Conservation (phyloP, 2,888 invertebrate species). For the Anthoptus insignis region DNA sequence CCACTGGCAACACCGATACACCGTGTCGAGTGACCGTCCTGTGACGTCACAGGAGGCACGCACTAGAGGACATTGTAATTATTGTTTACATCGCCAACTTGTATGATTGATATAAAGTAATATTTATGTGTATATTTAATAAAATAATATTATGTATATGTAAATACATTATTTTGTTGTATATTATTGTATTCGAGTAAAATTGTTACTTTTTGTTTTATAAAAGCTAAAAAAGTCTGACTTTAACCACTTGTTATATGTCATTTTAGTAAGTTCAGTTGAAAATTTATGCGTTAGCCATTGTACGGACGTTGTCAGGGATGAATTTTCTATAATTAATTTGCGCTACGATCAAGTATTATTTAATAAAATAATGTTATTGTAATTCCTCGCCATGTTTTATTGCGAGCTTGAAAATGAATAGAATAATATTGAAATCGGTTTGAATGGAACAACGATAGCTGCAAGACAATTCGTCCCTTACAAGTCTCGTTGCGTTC, state of each 20-base stretch:
- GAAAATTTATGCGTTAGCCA: slow-evolving; percentile 30
- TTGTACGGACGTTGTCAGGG: slow-evolving; percentile 14
- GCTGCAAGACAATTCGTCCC: slow-evolving; percentile 22
- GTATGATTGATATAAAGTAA: slow-evolving; percentile 75
- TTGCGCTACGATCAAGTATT: background rate
- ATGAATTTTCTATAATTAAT: slow-evolving; percentile 25
- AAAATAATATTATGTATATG: slow-evolving; percentile 84
- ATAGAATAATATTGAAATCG: background rate
- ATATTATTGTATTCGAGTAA: slow-evolving; percentile 83
- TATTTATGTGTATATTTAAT: slow-evolving; percentile 82
- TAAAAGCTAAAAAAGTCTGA: slow-evolving; percentile 85
- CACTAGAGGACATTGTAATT: slow-evolving; percentile 49
- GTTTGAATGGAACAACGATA: background rate
- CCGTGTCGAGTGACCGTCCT: background rate
- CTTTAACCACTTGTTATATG: slow-evolving; percentile 82
- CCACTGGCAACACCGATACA: slow-evolving; percentile 6
- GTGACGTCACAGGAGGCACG: background rate
- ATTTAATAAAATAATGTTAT: background rate
- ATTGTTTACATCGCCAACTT: slow-evolving; percentile 57
- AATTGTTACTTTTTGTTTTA: slow-evolving; percentile 82
- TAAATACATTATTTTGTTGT: slow-evolving; percentile 84
- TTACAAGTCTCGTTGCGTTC: slow-evolving; percentile 20
- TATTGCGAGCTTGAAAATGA: background rate
- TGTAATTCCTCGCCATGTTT: slow-evolving; percentile 3
- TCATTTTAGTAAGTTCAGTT: slow-evolving; percentile 78